Evolutionary conservation across 2,797 vertebrate species (phyloP).

Genomic region (Alectoris magna): DNA sequence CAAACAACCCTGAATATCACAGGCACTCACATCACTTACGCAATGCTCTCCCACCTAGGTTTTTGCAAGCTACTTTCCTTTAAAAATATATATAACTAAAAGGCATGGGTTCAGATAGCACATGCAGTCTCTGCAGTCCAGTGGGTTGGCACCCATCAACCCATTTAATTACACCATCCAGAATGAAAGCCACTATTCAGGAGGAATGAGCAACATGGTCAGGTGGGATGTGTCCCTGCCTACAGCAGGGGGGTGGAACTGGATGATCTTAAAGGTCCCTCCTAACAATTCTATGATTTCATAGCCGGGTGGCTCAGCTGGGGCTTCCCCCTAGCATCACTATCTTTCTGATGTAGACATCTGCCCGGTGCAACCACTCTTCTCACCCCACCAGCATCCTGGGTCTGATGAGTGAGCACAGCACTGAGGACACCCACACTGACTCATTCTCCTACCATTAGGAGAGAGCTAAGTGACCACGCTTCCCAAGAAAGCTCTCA

Average conservation of each 20-base stretch:
- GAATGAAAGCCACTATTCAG: neutral
- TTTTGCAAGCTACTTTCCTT: neutral
- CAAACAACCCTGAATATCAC: neutral
- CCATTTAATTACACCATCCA: neutral
- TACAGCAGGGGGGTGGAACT: no score
- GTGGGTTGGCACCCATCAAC: neutral
- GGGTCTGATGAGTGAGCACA: neutral
- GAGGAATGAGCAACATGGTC: no score
- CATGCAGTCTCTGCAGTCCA: neutral
- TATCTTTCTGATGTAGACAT: conserved; percentile 9
- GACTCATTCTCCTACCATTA: neutral
- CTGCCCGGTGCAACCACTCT: neutral
- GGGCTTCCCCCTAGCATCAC: neutral
- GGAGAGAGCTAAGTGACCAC: neutral
- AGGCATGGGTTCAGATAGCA: neutral
- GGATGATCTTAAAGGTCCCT: no score
- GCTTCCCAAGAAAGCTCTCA: neutral
- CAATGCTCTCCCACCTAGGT: neutral
- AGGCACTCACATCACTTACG: neutral
- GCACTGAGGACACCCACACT: neutral
- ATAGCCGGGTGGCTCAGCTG: neutral
- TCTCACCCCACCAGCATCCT: neutral
- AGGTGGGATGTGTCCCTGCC: no score
- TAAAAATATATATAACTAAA: neutral
- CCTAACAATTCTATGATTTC: neutral